phyloP scores from a whole-genome alignment of 1,140 invertebrate species.

The Dysdera silvatica region DNA sequence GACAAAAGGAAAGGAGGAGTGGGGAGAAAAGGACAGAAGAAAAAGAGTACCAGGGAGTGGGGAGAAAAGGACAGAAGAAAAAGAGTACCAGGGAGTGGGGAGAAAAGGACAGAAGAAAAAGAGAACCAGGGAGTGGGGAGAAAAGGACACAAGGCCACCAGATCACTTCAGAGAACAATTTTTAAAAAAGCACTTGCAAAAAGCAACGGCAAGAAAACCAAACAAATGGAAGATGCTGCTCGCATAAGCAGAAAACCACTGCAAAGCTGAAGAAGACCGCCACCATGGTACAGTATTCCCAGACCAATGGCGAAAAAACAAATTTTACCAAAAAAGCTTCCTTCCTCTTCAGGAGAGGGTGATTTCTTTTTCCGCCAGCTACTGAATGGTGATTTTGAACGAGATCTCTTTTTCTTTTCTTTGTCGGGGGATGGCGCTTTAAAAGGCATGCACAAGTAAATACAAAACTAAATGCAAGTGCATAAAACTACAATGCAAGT shows the following conservation, averaged over 20 bases:
- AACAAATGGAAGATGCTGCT: too few species aligned
- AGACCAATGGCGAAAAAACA: not conserved
- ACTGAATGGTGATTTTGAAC: constrained; percentile 82
- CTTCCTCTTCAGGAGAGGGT: constrained; percentile 14
- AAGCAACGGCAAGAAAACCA: too few species aligned
- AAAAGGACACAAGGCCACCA: too few species aligned
- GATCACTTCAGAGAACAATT: too few species aligned
- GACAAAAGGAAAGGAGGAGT: too few species aligned
- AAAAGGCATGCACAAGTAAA: constrained; percentile 11
- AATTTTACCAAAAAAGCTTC: constrained; percentile 26
- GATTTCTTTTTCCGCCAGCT: constrained; percentile 67
- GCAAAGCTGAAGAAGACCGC: not conserved
- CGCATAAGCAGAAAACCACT: not conserved
- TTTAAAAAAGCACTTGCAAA: too few species aligned
- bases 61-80: too few species aligned
- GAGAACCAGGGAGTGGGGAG: too few species aligned
- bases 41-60: too few species aligned
- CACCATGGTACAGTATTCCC: not conserved
- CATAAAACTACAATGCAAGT: constrained; percentile 11
- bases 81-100: too few species aligned
- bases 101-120: too few species aligned
- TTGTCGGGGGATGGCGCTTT: constrained; percentile 36
- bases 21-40: too few species aligned
- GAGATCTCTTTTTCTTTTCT: constrained; percentile 52
- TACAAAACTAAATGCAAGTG: not conserved